phyloP scores from a whole-genome alignment of 2,113 vertebrate species.

The Paraplagusia blochii region DNA sequence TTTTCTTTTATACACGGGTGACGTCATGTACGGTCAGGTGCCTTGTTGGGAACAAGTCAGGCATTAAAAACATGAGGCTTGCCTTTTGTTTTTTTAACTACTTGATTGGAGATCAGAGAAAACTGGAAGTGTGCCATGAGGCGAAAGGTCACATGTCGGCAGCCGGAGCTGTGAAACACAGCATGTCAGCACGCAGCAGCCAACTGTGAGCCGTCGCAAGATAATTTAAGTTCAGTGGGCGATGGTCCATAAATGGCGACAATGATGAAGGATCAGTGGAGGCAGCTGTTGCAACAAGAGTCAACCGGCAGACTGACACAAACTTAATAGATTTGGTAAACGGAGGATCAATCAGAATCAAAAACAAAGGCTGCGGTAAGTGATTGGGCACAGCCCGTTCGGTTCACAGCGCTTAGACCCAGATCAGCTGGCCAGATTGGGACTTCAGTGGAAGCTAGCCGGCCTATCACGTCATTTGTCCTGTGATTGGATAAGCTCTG shows the following conservation, averaged over 20 bases:
- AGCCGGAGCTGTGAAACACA: slow-evolving; percentile 1
- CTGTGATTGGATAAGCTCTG: too few relatives aligned
- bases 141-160: slow-evolving; percentile 16
- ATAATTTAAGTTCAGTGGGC: slow-evolving; percentile 14
- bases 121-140: slow-evolving; percentile 5
- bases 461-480: too few relatives aligned
- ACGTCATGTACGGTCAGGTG: slow-evolving; percentile 49
- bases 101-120: slow-evolving; percentile 19
- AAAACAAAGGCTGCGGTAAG: too few relatives aligned
- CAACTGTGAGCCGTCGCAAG: slow-evolving; percentile 6
- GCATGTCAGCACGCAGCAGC: background rate
- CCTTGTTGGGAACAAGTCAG: slow-evolving; percentile 25
- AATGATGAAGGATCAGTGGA: slow-evolving; percentile 28
- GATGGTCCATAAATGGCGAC: slow-evolving; percentile 23
- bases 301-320: slow-evolving; percentile 29
- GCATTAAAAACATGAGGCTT: too few relatives aligned
- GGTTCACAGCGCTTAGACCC: too few relatives aligned
- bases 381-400: background rate
- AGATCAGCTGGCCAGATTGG: too few relatives aligned
- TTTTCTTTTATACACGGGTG: background rate
- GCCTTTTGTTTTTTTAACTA: too few relatives aligned
- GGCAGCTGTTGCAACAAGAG: slow-evolving; percentile 39
- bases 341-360: too few relatives aligned
- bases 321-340: slow-evolving; percentile 19
- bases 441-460: too few relatives aligned